These are phyloP conservation scores for Melanerpes aurifrons DNA, from an alignment of 2,113 vertebrate species.

Conservation along the genomic window DNA sequence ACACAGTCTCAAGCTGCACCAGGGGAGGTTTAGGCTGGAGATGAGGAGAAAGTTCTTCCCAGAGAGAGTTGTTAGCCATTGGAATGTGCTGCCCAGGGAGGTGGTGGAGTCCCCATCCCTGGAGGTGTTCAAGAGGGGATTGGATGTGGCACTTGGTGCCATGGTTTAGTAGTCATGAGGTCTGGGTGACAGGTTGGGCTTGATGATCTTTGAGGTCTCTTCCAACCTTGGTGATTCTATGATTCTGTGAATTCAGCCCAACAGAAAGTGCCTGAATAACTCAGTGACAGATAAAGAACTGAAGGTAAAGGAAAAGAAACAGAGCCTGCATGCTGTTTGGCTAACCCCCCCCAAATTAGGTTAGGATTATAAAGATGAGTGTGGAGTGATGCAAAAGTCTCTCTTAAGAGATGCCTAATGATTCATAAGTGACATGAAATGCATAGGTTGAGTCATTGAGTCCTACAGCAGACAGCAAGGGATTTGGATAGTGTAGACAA, in stretches of 20 bases:
- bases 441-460: background rate
- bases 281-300: background rate
- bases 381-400: background rate
- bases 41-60: too few species aligned
- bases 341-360: conserved; percentile 3
- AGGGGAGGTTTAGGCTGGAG: too few species aligned
- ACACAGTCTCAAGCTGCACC: too few species aligned
- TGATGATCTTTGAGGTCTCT: too few species aligned
- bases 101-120: too few species aligned
- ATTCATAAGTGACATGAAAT: conserved; percentile 39
- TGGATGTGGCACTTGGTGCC: too few species aligned
- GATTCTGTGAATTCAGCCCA: background rate
- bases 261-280: background rate
- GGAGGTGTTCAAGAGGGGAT: too few species aligned
- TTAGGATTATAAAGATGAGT: conserved; percentile 6
- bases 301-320: background rate
- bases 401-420: conserved; percentile 29
- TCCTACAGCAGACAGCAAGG: background rate
- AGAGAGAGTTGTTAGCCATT: too few species aligned
- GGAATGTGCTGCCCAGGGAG: too few species aligned
- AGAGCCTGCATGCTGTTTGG: conserved; percentile 23
- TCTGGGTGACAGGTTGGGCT: too few species aligned
- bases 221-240: too few species aligned
- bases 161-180: too few species aligned
- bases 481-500: background rate